Evolutionary conservation across 2,888 invertebrate species (phyloP), one percentile per base, ranked within the genome.

Genomic region (Criorhina ranunculi): DNA sequence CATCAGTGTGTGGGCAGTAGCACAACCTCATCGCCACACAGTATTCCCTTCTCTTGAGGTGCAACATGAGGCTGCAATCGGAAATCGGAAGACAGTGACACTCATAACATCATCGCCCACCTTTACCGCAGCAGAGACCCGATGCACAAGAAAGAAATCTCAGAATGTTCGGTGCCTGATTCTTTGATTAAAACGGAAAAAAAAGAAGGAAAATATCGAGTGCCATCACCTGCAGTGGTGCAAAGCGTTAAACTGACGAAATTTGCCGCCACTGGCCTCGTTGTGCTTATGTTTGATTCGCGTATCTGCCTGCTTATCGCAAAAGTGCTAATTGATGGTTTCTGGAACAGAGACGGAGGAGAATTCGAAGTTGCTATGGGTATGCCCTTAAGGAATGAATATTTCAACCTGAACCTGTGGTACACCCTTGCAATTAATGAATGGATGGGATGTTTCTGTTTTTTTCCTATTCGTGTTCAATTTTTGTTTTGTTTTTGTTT

Each of bases 321-420:
- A 76, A 59, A 55, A 80, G 80, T 80, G 85, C 85, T 85, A 80
- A 85, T 85, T 85, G 80, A 80, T 85, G 85, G 70, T 75, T 79
- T 67, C 59, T 85, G 67, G 51, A 64, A 53, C 64, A 29, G 67
- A 67, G 73, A 42, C 37, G 12, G 42, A 64, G 8, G 70, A 51
- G 15, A 46, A 15, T 33, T 42, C 37, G 24, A 2, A 42, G 19
- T 33, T 15, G n/a, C 17, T 12, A 12, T 76, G 51, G n/a, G n/a
- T 12, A 12, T 76, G 51, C 67, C 76, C 59, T 67, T 12, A 33
- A 75, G 64, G 59, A 24, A 24, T 24, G 24, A n/a, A n/a, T n/a
- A n/a, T n/a, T n/a, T n/a, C n/a, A 40, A 29, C 31, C n/a, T 51
- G 29, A 57, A 31, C 46, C 46, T 19, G 29, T 8, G 15, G n/a